phyloP scores from a whole-genome alignment of 53 echinoderm and acorn worm genomes.

The Crossaster papposus region DNA sequence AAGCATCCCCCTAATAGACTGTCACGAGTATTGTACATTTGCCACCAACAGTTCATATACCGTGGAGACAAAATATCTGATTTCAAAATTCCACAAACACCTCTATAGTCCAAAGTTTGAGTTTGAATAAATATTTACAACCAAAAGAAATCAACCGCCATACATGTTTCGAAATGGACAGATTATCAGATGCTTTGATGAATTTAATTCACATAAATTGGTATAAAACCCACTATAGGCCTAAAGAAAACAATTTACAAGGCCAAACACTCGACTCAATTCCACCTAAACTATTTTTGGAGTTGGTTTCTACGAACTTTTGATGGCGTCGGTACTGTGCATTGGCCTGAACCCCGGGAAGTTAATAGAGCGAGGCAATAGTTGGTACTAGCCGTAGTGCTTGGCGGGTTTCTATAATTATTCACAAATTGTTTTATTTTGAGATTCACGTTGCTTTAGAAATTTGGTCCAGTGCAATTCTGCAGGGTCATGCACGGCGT shows the following conservation, averaged over 20 bases:
- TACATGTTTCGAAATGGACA: too few species aligned
- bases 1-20: too few species aligned
- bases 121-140: not conserved
- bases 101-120: not conserved
- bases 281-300: not conserved
- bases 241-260: not conserved
- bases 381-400: not conserved
- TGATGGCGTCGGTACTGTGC: not conserved
- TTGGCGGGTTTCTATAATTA: too few species aligned
- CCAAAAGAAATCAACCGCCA: not conserved
- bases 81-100: not conserved
- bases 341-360: not conserved
- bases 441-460: not conserved
- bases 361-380: not conserved
- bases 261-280: not conserved
- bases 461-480: not conserved
- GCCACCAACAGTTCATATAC: not conserved
- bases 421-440: not conserved
- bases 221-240: too few species aligned
- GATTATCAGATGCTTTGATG: too few species aligned
- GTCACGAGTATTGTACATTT: too few species aligned
- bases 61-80: too few species aligned
- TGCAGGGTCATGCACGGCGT: not conserved
- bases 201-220: too few species aligned
- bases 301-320: not conserved